A percentile compares a stretch with the other conserved stretches of the same genome.
Conservation (phyloP, 2,113 vertebrate species). For the Scomber colias region DNA sequence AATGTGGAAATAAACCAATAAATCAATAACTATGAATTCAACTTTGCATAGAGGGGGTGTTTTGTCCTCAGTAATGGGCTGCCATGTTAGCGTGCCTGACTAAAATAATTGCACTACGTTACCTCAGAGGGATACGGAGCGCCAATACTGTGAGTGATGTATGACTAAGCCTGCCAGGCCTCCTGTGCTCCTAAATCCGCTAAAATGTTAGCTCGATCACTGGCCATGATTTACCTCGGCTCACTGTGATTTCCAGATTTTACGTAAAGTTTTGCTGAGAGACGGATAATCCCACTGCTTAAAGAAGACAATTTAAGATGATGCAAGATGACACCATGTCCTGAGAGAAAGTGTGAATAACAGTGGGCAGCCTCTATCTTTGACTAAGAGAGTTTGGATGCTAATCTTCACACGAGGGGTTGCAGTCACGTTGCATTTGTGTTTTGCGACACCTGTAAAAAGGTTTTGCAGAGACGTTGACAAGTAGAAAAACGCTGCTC, state of each 20-base stretch:
- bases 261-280: conserved; percentile 25
- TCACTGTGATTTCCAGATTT: conserved; percentile 4
- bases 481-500: conserved; percentile 28
- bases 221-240: conserved; percentile 1
- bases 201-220: conserved; percentile 1
- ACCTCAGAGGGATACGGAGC: not conserved
- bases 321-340: conserved; percentile 8
- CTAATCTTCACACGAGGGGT: conserved; percentile 3
- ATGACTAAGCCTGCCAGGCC: not conserved
- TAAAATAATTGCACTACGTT: not conserved
- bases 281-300: conserved; percentile 35
- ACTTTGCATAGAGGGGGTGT: not conserved
- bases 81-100: not conserved
- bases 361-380: conserved; percentile 23
- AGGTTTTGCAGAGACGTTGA: not conserved
- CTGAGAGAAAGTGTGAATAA: conserved; percentile 34
- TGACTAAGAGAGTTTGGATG: conserved; percentile 13
- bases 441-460: conserved; percentile 33
- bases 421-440: conserved; percentile 29
- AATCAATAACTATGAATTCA: not conserved
- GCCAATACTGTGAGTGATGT: conserved; percentile 19
- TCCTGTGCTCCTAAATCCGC: conserved; percentile 23
- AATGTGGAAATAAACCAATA: no score
- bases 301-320: conserved; percentile 42
- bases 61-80: not conserved